A percentile compares a stretch with the other conserved stretches of the same genome.
Conservation (phyloP, 2,797 vertebrate species). For the Toxotes lorentzi region DNA sequence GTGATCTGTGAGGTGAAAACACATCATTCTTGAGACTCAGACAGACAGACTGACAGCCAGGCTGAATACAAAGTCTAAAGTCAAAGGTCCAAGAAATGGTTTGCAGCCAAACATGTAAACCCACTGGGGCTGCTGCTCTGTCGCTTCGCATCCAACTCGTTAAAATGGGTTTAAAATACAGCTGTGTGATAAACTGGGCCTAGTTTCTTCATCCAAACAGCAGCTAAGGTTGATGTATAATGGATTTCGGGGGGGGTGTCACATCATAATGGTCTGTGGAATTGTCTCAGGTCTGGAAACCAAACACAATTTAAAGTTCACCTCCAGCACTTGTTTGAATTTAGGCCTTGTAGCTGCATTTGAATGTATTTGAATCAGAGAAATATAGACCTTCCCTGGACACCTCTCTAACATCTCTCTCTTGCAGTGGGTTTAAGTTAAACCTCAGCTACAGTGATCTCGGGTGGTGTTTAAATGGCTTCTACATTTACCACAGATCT, state of each 20-base stretch:
- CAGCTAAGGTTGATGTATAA: too few relatives aligned
- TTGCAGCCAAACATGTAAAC: background rate
- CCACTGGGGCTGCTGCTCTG: conserved; percentile 6
- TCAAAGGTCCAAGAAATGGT: background rate
- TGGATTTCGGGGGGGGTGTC: too few relatives aligned
- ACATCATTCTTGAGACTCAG: background rate
- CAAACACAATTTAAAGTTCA: background rate
- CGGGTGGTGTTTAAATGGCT: background rate
- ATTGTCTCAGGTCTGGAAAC: background rate
- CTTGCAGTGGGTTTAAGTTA: background rate
- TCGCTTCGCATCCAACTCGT: background rate
- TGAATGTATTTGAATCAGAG: background rate
- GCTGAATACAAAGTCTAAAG: background rate
- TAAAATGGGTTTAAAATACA: background rate
- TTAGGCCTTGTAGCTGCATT: background rate
- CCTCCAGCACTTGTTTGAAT: background rate
- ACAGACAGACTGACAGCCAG: background rate
- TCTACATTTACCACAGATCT: background rate
- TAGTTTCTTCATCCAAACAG: too few relatives aligned
- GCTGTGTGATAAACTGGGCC: background rate
- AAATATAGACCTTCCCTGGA: too few relatives aligned
- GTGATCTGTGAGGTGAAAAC: conserved; percentile 37
- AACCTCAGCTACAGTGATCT: background rate
- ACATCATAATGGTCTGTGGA: too few relatives aligned
- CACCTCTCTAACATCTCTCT: background rate